Evolutionary conservation across 64 coral and sea anemone species (phyloP).

Genomic region (Montipora cactus): DNA sequence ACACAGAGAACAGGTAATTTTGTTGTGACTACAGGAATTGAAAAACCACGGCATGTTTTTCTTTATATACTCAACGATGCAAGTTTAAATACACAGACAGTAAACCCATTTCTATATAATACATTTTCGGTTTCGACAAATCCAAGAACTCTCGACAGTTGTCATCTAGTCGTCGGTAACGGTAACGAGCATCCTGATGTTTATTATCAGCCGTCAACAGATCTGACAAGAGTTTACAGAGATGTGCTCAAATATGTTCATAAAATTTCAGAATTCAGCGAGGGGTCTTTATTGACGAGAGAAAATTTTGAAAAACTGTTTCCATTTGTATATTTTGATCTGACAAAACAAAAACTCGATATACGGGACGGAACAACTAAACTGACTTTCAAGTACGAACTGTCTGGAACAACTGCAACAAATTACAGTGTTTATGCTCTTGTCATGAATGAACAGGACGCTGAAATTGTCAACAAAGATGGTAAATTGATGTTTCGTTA

Average conservation of each 20-base stretch:
- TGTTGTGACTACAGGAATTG: too few relatives aligned
- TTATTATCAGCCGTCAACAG: not conserved
- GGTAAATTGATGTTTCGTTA: not conserved
- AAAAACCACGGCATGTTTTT: slow-evolving; percentile 47
- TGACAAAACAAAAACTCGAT: slow-evolving; percentile 20
- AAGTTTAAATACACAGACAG: not conserved
- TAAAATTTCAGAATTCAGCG: slow-evolving; percentile 2
- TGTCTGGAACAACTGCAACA: not conserved
- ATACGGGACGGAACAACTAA: too few relatives aligned
- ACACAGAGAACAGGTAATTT: too few relatives aligned
- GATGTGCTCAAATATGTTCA: not conserved
- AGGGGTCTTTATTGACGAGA: not conserved
- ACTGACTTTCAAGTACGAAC: not conserved
- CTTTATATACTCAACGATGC: slow-evolving; percentile 37
- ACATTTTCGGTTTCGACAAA: not conserved
- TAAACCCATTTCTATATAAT: slow-evolving; percentile 50
- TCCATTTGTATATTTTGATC: slow-evolving; percentile 21
- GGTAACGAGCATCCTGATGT: slow-evolving; percentile 17
- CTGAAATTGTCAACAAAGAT: not conserved
- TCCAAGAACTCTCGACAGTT: not conserved
- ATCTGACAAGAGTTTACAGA: not conserved
- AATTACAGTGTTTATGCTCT: not conserved
- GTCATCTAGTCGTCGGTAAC: not conserved
- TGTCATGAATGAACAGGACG: not conserved
- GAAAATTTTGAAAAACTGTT: not conserved